A percentile compares a stretch with the other conserved stretches of the same genome.
phyloP scores from a whole-genome alignment of 2,113 vertebrate genomes.

The Mus spicilegus region DNA sequence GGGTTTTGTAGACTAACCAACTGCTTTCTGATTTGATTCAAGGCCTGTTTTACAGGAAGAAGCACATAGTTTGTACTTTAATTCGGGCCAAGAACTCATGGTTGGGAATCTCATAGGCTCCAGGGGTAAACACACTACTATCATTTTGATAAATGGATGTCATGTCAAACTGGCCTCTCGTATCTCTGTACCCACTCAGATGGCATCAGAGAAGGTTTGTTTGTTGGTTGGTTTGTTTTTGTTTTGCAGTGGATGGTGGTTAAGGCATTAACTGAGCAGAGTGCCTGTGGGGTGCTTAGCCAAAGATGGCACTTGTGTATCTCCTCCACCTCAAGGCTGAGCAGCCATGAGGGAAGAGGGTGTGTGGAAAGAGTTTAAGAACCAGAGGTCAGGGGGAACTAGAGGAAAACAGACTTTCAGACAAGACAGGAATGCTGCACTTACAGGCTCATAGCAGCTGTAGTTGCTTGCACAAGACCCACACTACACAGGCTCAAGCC shows the following conservation, averaged over 20 bases:
- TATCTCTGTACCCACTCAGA: not conserved
- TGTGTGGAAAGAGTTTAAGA: not conserved
- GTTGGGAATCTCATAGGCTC: not conserved
- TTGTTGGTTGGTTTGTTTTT: not conserved
- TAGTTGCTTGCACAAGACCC: not conserved
- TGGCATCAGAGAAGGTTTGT: not conserved
- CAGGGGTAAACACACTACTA: not conserved
- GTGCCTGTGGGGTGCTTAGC: not conserved
- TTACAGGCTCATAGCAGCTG: not conserved
- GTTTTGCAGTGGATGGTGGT: not conserved
- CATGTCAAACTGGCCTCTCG: not conserved
- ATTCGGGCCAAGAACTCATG: not conserved
- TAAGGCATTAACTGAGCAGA: not conserved
- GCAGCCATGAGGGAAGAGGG: not conserved
- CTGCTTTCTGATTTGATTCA: not conserved
- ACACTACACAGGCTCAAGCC: not conserved
- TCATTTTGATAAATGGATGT: not conserved
- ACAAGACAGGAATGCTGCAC: not conserved
- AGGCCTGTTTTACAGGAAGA: not conserved
- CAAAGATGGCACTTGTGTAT: not conserved
- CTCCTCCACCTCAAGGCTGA: not conserved
- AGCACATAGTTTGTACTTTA: not conserved
- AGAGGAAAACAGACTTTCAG: not conserved
- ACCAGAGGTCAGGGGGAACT: not conserved
- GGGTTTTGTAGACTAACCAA: not conserved